Base-by-base conservation (phyloP, 2,797 vertebrate species). In the Coilia nasus region DNA sequence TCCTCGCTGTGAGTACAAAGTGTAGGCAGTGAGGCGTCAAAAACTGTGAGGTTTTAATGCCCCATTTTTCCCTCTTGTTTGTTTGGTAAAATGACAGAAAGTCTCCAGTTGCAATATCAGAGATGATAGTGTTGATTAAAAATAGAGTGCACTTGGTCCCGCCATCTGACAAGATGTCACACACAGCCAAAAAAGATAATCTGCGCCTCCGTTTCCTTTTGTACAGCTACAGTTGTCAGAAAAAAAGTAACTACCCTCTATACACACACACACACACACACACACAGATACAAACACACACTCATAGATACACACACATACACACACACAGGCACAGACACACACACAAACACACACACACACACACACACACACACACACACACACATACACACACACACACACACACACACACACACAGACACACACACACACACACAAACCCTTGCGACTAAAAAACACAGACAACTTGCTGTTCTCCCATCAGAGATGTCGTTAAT, bases 141-240 rank as follows among this genome's bases (percentile, higher is more conserved):
- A 75, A 75, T 41, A 35, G 28, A 12, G 67, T 75, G 6, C 3
- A 47, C 44, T 35, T 14, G 41, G 28, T 59, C 25, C 28, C 19
- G 9, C 82, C 54, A 59, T 75, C 64, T 54, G 88, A 93, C 31
- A 60, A 62, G 59, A 67, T 19, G 12, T 47, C 41, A 6, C 41
- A 46, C 62, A 91, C 91, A 87, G 81, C 91, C 93, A 91, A 93
- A 91, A 90, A 89, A 91, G 90, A 90, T 93, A 93, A 93, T 94
- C 92, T 90, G 90, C 92, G 92, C 93, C 93, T 94, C 93, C 93
- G 94, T 95, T 93, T 93, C 31, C 28, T 75, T 75, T 75, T 23
- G 25, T 75, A 41, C 67, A 93, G 82, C 85, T 88, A 91, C 90
- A 88, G 90, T 91, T 93, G 92, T 93, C 94, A 92, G 88, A 87